Conservation (phyloP, 2,797 vertebrate species). For the Sphenopsis melanotis region DNA sequence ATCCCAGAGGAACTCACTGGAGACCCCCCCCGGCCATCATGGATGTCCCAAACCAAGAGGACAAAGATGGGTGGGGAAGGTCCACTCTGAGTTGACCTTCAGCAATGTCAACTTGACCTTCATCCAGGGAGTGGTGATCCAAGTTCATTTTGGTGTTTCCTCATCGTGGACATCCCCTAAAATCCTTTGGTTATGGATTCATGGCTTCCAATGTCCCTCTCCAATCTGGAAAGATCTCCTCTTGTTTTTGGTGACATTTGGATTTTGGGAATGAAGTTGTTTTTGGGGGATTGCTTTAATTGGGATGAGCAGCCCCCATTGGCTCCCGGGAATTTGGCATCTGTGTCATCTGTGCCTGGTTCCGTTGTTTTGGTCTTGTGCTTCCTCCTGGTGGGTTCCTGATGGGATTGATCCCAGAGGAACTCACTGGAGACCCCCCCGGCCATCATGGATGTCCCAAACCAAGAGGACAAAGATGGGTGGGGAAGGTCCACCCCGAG, state of each 20-base stretch:
- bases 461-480: not conserved
- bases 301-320: not conserved
- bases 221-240: not conserved
- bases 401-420: not conserved
- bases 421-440: accelerated
- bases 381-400: not conserved
- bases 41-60: not conserved
- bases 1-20: accelerated
- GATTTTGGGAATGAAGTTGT: not conserved
- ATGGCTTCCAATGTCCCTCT: no score
- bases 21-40: accelerated
- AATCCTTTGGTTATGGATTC: not conserved
- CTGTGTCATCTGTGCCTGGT: accelerated
- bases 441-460: accelerated
- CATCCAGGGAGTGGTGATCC: accelerated
- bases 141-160: accelerated
- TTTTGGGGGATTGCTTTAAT: not conserved
- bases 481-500: not conserved
- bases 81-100: not conserved
- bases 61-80: not conserved
- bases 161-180: not conserved
- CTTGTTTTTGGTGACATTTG: not conserved
- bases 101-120: not conserved
- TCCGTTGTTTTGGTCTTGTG: accelerated
- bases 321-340: not conserved